Evolutionary conservation across 2,888 invertebrate genomes (phyloP).

Genomic region (Drosophila rellima): DNA sequence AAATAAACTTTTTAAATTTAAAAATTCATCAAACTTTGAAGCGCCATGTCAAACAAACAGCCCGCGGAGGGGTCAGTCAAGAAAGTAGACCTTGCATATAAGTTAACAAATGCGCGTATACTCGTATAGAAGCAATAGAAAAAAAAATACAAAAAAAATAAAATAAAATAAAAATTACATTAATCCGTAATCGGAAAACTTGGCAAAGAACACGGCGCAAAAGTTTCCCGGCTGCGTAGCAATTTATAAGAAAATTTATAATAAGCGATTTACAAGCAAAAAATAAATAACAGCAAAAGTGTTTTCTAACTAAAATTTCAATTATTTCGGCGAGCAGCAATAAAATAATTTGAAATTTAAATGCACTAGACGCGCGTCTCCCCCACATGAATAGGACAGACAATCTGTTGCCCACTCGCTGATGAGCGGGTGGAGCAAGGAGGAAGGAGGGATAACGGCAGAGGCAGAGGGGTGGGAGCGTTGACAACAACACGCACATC

Average conservation of each 20-base stretch:
- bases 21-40: conserved; percentile 81
- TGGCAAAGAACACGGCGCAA: conserved; percentile 60
- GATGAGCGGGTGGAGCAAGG: not conserved
- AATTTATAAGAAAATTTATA: conserved; percentile 68
- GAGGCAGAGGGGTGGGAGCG: not conserved
- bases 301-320: conserved; percentile 79
- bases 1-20: conserved; percentile 82
- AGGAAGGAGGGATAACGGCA: not conserved
- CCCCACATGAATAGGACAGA: conserved; percentile 50
- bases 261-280: conserved; percentile 78
- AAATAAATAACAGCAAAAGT: conserved; percentile 51
- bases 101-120: conserved; percentile 36
- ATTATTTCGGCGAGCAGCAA: conserved; percentile 69
- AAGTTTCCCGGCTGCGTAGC: conserved; percentile 59
- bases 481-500: conserved; percentile 61
- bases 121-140: conserved; percentile 16
- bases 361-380: conserved; percentile 54
- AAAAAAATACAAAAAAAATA: conserved; percentile 29
- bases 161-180: conserved; percentile 73
- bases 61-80: conserved; percentile 52
- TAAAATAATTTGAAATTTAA: conserved; percentile 80
- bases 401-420: conserved; percentile 68
- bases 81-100: conserved; percentile 25
- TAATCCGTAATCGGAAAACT: conserved; percentile 83
- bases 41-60: conserved; percentile 71